Evolutionary conservation across 2,888 invertebrate genomes (phyloP).

Genomic region (Agonopterix alstromeriana): DNA sequence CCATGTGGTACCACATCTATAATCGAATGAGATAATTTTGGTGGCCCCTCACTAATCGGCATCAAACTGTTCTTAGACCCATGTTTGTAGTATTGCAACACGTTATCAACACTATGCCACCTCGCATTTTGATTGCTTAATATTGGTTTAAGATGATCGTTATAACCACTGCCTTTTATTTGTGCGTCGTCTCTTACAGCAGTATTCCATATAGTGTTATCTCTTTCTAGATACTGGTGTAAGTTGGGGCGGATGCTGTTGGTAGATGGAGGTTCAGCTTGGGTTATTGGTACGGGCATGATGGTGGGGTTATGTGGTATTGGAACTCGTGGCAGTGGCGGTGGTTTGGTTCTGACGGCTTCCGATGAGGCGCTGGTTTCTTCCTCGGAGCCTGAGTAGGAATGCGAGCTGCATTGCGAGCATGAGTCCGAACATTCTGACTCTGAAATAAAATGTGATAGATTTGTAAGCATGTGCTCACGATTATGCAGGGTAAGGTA

Average conservation of each 20-base stretch:
- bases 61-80: slow-evolving; percentile 20
- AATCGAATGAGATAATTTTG: slow-evolving; percentile 11
- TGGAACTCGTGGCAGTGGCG: slow-evolving; percentile 39
- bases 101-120: slow-evolving; percentile 48
- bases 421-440: slow-evolving; percentile 85
- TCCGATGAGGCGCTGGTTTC: slow-evolving; percentile 35
- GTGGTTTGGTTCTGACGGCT: slow-evolving; percentile 38
- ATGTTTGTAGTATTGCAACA: slow-evolving; percentile 23
- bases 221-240: slow-evolving; percentile 63
- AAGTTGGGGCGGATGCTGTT: slow-evolving; percentile 58
- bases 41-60: slow-evolving; percentile 25
- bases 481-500: no score
- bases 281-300: slow-evolving; percentile 45
- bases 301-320: slow-evolving; percentile 1
- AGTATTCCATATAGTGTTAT: slow-evolving; percentile 60
- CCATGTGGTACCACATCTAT: slow-evolving; percentile 37
- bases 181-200: slow-evolving; percentile 36
- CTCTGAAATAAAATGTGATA: slow-evolving; percentile 50
- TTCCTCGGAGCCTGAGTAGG: slow-evolving; percentile 44
- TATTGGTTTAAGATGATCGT: slow-evolving; percentile 29
- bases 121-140: slow-evolving; percentile 31
- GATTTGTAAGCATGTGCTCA: no score
- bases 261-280: slow-evolving; percentile 40
- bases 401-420: slow-evolving; percentile 76
- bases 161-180: slow-evolving; percentile 19